Evolutionary conservation across 1,140 invertebrate species (phyloP).

Genomic region (Drosophila ercepeae): DNA sequence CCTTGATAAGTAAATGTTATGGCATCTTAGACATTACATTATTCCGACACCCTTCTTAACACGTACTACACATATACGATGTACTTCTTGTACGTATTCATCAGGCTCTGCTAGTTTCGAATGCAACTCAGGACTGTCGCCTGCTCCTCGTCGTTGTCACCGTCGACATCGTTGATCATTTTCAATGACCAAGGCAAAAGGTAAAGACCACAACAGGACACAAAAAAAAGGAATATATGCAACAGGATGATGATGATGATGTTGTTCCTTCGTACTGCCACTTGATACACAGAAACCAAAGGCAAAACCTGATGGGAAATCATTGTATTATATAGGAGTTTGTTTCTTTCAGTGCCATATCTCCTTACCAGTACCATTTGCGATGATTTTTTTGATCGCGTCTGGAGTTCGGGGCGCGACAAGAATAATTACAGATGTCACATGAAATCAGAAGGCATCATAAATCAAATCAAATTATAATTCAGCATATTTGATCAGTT

Average conservation of each 20-base stretch:
- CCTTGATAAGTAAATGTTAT: slow-evolving; percentile 43
- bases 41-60: slow-evolving; percentile 41
- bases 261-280: slow-evolving; percentile 21
- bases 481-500: slow-evolving; percentile 83
- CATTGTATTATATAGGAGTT: background rate
- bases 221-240: slow-evolving; percentile 2
- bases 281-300: slow-evolving; percentile 10
- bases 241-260: slow-evolving; percentile 34
- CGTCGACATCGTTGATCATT: slow-evolving; percentile 76
- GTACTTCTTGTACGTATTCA: slow-evolving; percentile 35
- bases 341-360: slow-evolving; percentile 16
- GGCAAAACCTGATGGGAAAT: too few species aligned
- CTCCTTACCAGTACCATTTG: slow-evolving; percentile 22
- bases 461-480: slow-evolving; percentile 84
- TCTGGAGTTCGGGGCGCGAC: slow-evolving; percentile 74
- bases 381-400: slow-evolving; percentile 64
- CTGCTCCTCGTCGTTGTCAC: slow-evolving; percentile 76
- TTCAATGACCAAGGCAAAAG: slow-evolving; percentile 35
- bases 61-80: slow-evolving; percentile 20
- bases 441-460: slow-evolving; percentile 78
- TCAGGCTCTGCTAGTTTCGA: slow-evolving; percentile 61
- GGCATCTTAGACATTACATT: slow-evolving; percentile 43
- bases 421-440: slow-evolving; percentile 84
- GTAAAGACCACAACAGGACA: slow-evolving; percentile 25
- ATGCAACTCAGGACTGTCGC: slow-evolving; percentile 80